phyloP scores from a whole-genome alignment of 2,113 vertebrate genomes.

The Castor canadensis region DNA sequence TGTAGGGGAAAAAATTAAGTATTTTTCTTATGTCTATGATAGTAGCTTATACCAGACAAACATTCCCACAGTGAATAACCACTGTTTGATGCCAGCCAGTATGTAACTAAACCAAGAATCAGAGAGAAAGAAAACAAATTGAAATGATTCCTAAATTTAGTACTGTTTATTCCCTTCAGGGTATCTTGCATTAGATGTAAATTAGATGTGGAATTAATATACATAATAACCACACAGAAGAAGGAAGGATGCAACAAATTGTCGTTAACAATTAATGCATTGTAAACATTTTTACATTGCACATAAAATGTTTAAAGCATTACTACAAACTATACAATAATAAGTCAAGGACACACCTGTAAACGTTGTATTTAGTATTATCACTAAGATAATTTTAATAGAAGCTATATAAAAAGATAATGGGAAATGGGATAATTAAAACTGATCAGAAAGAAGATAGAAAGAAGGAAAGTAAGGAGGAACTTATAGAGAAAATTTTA shows the following conservation, averaged over 20 bases:
- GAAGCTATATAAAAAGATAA: background rate
- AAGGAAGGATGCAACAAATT: background rate
- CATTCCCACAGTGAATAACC: background rate
- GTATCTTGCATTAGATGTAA: background rate
- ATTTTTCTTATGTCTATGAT: background rate
- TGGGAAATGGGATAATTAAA: background rate
- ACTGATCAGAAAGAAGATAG: background rate
- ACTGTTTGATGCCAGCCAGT: background rate
- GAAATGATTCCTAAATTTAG: background rate
- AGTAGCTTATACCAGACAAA: background rate
- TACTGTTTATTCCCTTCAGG: background rate
- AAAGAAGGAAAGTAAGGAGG: background rate
- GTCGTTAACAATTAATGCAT: background rate
- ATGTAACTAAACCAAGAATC: background rate
- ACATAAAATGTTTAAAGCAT: background rate
- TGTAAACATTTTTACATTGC: background rate
- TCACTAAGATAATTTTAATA: background rate
- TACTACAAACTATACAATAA: background rate
- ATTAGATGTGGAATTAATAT: constrained; percentile 8
- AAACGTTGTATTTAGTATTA: background rate
- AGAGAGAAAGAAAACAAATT: background rate
- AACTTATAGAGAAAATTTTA: background rate
- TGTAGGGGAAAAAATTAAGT: background rate
- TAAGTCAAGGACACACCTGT: background rate
- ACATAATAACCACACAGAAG: background rate